phyloP scores from a whole-genome alignment of 2,113 vertebrate genomes.

The Prionailurus bengalensis region DNA sequence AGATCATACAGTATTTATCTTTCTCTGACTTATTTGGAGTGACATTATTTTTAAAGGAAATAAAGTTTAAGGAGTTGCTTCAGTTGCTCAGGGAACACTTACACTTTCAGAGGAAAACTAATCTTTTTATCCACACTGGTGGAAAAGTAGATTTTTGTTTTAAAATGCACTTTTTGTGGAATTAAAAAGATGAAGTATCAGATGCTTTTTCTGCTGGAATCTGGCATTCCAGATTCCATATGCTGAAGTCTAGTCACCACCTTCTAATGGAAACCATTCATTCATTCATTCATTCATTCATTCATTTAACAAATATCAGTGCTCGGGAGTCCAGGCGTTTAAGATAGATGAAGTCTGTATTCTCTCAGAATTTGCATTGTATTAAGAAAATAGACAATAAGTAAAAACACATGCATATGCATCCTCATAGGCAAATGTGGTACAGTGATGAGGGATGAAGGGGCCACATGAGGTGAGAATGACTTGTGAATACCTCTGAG shows the following conservation, averaged over 20 bases:
- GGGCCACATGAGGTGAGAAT: background rate
- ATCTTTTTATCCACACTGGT: constrained; percentile 12
- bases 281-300: background rate
- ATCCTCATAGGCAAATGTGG: background rate
- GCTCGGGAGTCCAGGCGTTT: background rate
- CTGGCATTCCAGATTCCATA: background rate
- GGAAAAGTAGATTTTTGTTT: constrained; percentile 63
- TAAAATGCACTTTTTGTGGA: constrained; percentile 21
- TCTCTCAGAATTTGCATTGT: constrained; percentile 34
- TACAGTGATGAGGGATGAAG: background rate
- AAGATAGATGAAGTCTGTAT: background rate
- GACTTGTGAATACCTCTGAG: background rate
- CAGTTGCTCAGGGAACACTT: constrained; percentile 25
- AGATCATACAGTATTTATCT: background rate
- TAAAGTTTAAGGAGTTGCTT: background rate
- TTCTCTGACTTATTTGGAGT: background rate
- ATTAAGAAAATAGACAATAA: constrained; percentile 49
- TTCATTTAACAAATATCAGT: background rate
- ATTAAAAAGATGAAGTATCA: constrained; percentile 31
- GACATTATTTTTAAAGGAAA: constrained; percentile 45
- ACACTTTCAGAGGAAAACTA: constrained; percentile 38
- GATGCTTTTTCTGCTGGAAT: background rate
- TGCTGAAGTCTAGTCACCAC: background rate
- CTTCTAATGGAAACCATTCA: background rate
- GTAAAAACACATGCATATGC: background rate